Evolutionary conservation across 1,140 invertebrate genomes (phyloP).

Genomic region (Macrotrachela quadricornifera): DNA sequence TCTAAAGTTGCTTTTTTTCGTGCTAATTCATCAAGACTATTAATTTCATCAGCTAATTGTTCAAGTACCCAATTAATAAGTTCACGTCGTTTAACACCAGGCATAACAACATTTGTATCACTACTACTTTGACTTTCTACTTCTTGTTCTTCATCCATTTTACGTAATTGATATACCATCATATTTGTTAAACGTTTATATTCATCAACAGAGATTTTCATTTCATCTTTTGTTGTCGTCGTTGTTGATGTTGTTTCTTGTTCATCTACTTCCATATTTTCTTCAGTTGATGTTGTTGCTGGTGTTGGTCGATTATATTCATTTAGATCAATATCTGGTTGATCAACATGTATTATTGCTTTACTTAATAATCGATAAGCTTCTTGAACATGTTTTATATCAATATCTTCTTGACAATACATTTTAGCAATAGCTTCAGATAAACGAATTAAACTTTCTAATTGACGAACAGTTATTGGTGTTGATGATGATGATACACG

Average conservation of each 20-base stretch:
- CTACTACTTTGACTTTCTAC: no score
- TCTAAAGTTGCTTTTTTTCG: slow-evolving; percentile 57
- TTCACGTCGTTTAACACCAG: slow-evolving; percentile 4
- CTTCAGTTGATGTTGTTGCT: slow-evolving; percentile 6
- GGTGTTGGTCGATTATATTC: slow-evolving; percentile 4
- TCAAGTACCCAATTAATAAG: slow-evolving; percentile 7
- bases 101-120: no score
- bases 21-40: background rate
- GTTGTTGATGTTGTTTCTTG: slow-evolving; percentile 70
- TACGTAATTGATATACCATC: slow-evolving; percentile 64
- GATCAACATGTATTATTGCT: slow-evolving; percentile 88
- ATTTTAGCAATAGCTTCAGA: slow-evolving; percentile 87
- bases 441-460: slow-evolving; percentile 86
- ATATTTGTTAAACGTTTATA: slow-evolving; percentile 80
- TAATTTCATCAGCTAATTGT: background rate
- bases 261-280: slow-evolving; percentile 12
- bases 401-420: slow-evolving; percentile 71
- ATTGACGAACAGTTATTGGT: slow-evolving; percentile 79
- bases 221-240: no score
- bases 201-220: slow-evolving; percentile 69
- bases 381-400: slow-evolving; percentile 68
- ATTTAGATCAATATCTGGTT: slow-evolving; percentile 72
- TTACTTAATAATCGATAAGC: slow-evolving; percentile 83
- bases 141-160: slow-evolving; percentile 42
- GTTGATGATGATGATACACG: slow-evolving; percentile 22